phyloP scores from a whole-genome alignment of 2,888 invertebrate genomes.

The Parapristionchus giblindavisi region DNA sequence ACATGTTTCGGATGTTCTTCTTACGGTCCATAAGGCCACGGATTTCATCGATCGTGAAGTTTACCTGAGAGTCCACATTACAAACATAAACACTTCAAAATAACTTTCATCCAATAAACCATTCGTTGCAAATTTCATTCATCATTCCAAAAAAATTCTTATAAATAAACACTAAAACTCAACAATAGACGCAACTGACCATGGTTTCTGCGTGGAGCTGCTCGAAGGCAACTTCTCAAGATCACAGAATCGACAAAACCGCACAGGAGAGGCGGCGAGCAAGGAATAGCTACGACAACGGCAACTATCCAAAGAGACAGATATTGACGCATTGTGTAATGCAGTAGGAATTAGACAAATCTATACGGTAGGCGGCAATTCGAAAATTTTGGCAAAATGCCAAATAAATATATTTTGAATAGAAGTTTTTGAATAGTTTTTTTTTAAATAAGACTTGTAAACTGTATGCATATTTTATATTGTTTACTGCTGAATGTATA shows the following conservation, averaged over 20 bases:
- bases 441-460: too few species aligned
- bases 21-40: conserved; percentile 99
- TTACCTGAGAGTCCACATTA: conserved; percentile 80
- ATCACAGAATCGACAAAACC: conserved; percentile 15
- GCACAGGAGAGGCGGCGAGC: conserved; percentile 37
- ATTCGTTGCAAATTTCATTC: background rate
- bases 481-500: too few species aligned
- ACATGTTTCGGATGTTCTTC: conserved; percentile 99
- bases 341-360: background rate
- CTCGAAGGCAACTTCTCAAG: conserved; percentile 35
- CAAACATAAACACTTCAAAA: background rate
- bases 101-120: background rate
- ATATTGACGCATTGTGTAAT: background rate
- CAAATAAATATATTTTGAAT: conserved; percentile 5
- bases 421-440: too few species aligned
- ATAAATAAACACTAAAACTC: background rate
- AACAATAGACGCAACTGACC: background rate
- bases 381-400: conserved; percentile 16
- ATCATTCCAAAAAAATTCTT: background rate
- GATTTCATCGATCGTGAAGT: conserved; percentile 99
- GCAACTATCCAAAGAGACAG: background rate
- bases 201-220: conserved; percentile 19
- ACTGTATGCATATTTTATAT: too few species aligned
- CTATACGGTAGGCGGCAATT: background rate
- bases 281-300: background rate